Conservation (phyloP, 2,888 invertebrate species). For the Cepaea hortensis region DNA sequence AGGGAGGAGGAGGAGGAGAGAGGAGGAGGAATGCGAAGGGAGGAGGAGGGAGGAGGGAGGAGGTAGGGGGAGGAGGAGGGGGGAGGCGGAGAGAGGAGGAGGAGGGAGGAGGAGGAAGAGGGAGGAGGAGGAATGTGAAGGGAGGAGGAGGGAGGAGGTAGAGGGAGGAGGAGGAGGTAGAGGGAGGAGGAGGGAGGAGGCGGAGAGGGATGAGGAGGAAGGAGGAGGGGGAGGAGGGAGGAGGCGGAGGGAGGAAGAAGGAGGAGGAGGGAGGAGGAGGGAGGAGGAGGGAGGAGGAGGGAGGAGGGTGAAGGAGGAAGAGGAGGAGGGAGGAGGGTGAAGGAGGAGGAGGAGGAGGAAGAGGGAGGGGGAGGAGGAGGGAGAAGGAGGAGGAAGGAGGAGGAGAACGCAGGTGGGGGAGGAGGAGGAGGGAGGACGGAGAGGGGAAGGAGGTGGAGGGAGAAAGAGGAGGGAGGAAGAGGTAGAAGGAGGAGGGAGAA, state of each 20-base stretch:
- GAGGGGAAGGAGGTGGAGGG: neutral
- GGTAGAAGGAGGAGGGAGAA: too few relatives aligned
- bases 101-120: neutral
- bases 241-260: too few relatives aligned
- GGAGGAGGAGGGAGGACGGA: neutral
- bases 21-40: too few relatives aligned
- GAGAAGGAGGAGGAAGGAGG: too few relatives aligned
- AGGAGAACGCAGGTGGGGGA: too few relatives aligned
- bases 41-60: too few relatives aligned
- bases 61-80: neutral
- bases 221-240: too few relatives aligned
- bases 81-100: neutral
- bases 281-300: neutral
- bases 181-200: neutral
- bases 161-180: neutral
- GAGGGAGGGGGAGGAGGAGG: neutral
- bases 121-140: neutral
- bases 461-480: too few relatives aligned
- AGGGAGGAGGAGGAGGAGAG: too few relatives aligned
- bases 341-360: neutral
- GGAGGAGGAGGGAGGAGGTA: too few relatives aligned
- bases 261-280: neutral
- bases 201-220: too few relatives aligned
- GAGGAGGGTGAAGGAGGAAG: neutral
- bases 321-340: neutral